Conservation (phyloP, 2,113 vertebrate species). For the Ophthalmolycus amberensis region DNA sequence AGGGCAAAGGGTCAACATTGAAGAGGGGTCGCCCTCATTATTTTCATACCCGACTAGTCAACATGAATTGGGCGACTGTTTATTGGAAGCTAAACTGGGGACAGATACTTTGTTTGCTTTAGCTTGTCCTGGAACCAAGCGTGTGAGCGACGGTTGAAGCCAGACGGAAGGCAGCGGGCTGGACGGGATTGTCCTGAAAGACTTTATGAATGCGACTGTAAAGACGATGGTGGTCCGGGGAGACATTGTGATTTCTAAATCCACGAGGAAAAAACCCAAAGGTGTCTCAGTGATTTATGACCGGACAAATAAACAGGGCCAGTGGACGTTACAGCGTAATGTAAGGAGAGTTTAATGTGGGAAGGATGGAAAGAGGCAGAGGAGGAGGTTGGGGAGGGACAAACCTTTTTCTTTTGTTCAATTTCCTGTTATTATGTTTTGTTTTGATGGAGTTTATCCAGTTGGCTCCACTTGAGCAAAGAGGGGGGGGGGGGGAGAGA, state of each 20-base stretch:
- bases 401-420: slow-evolving; percentile 24
- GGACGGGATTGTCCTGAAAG: slow-evolving; percentile 22
- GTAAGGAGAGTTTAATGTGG: slow-evolving; percentile 24
- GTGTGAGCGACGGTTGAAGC: slow-evolving; percentile 9
- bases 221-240: slow-evolving; percentile 25
- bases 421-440: slow-evolving; percentile 54
- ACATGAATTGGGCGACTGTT: slow-evolving; percentile 65
- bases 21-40: slow-evolving; percentile 74
- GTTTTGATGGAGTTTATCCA: slow-evolving; percentile 63
- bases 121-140: slow-evolving; percentile 1
- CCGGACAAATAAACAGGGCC: slow-evolving; percentile 25
- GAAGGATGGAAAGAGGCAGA: slow-evolving; percentile 7
- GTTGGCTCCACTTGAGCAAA: slow-evolving; percentile 52
- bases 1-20: slow-evolving; percentile 44
- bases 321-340: slow-evolving; percentile 14
- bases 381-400: not conserved
- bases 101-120: slow-evolving; percentile 16
- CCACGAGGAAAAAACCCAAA: slow-evolving; percentile 35
- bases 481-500: not conserved
- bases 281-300: slow-evolving; percentile 52
- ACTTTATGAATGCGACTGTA: slow-evolving; percentile 25
- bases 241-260: slow-evolving; percentile 45
- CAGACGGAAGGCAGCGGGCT: not conserved
- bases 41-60: slow-evolving; percentile 83
- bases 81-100: slow-evolving; percentile 46